These are phyloP conservation scores for Amphimedon queenslandica DNA, from an alignment of 37 sponge, comb jelly and placozoan genomes.

Conservation along the genomic window DNA sequence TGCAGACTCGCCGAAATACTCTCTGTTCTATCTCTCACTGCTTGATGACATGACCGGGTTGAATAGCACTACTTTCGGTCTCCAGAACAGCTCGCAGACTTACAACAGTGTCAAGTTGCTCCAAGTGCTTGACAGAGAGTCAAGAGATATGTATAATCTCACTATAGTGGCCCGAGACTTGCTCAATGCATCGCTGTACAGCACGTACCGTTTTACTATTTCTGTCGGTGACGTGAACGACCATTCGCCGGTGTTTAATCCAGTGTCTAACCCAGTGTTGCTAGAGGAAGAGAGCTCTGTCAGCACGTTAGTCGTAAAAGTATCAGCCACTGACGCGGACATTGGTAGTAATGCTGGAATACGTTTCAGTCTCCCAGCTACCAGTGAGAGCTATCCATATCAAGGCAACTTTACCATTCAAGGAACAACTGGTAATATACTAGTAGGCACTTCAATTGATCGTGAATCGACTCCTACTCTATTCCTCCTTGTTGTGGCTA, in stretches of 20 bases:
- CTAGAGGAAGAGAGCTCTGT: neutral
- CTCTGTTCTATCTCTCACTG: neutral
- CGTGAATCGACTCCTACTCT: constrained; percentile 22
- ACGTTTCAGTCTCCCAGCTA: constrained; percentile 17
- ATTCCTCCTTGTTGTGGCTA: constrained; percentile 30
- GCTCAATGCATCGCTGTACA: constrained; percentile 19
- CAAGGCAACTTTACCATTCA: constrained; percentile 29
- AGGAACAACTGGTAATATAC: constrained; percentile 4
- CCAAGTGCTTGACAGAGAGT: constrained; percentile 41
- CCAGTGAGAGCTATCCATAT: constrained; percentile 16
- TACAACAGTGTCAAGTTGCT: neutral
- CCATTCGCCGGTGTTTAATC: constrained; percentile 57
- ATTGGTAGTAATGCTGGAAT: constrained; percentile 20
- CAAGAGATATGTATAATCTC: constrained; percentile 15
- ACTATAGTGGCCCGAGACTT: constrained; percentile 32
- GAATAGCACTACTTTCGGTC: neutral
- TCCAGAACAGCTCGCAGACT: neutral
- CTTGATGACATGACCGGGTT: neutral
- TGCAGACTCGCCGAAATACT: constrained; percentile 21
- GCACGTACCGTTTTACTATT: constrained; percentile 10
- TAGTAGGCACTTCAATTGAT: constrained; percentile 19
- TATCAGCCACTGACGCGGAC: constrained; percentile 39
- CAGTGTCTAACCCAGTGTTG: neutral
- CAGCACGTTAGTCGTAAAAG: neutral
- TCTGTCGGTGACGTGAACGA: constrained; percentile 40